A percentile compares a stretch with the other conserved stretches of the same genome.
These are phyloP conservation scores for Ladona fulva DNA, from an alignment of 1,140 invertebrate genomes.

Conservation along the genomic window DNA sequence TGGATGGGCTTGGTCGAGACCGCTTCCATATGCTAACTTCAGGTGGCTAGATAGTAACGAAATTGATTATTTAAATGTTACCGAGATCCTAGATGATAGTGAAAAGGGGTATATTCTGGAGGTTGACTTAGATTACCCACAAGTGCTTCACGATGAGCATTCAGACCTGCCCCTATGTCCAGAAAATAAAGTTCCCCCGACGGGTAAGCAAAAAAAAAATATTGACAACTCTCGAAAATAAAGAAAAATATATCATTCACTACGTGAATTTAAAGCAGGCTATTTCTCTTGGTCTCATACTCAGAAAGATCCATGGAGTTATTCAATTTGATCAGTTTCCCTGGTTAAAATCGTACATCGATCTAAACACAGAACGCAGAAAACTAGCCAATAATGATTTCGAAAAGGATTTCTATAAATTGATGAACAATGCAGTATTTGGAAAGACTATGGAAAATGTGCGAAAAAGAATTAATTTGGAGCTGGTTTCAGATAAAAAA, in stretches of 20 bases:
- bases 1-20: neutral
- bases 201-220: slow-evolving; percentile 20
- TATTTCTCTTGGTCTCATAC: slow-evolving; percentile 29
- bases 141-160: neutral
- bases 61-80: neutral
- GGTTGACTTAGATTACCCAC: neutral
- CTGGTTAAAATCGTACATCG: slow-evolving; percentile 34
- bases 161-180: neutral
- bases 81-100: neutral
- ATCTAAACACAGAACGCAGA: slow-evolving; percentile 16
- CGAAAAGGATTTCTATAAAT: too few species aligned
- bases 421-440: too few species aligned
- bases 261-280: slow-evolving; percentile 30
- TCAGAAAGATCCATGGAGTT: slow-evolving; percentile 31
- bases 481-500: too few species aligned
- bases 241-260: slow-evolving; percentile 34
- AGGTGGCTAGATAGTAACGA: neutral
- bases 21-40: neutral
- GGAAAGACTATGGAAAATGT: too few species aligned
- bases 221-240: slow-evolving; percentile 23
- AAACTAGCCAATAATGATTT: too few species aligned
- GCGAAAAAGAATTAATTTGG: too few species aligned
- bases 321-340: slow-evolving; percentile 32
- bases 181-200: neutral
- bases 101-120: neutral